These are phyloP conservation scores for Sisyra nigra DNA, from an alignment of 2,888 invertebrate genomes.

Conservation along the genomic window DNA sequence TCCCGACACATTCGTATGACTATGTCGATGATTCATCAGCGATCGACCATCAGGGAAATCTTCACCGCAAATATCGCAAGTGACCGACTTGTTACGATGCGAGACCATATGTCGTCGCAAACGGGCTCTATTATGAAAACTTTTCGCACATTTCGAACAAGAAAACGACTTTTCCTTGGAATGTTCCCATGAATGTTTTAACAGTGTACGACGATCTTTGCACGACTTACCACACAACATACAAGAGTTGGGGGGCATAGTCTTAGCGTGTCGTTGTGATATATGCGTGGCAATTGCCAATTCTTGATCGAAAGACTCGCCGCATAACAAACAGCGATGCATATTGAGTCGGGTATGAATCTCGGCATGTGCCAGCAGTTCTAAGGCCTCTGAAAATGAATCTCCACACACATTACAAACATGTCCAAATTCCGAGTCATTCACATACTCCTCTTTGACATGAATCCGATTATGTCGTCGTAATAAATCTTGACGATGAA, in stretches of 20 bases:
- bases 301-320: slow-evolving; percentile 44
- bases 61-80: slow-evolving; percentile 52
- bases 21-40: slow-evolving; percentile 52
- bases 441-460: slow-evolving; percentile 26
- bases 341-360: slow-evolving; percentile 40
- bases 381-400: slow-evolving; percentile 57
- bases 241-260: slow-evolving; percentile 47
- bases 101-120: slow-evolving; percentile 51
- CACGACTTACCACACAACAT: slow-evolving; percentile 50
- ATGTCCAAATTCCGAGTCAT: slow-evolving; percentile 37
- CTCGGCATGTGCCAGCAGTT: slow-evolving; percentile 64
- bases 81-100: slow-evolving; percentile 51
- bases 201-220: slow-evolving; percentile 45
- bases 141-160: slow-evolving; percentile 46
- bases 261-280: slow-evolving; percentile 37
- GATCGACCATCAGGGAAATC: slow-evolving; percentile 54
- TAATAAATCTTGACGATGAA: slow-evolving; percentile 59
- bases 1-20: slow-evolving; percentile 34
- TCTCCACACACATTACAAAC: slow-evolving; percentile 69
- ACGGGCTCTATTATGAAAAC: slow-evolving; percentile 51
- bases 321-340: slow-evolving; percentile 44
- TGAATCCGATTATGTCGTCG: slow-evolving; percentile 41
- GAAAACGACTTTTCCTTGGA: slow-evolving; percentile 43
- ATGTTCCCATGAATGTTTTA: slow-evolving; percentile 55
- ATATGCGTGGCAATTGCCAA: slow-evolving; percentile 46